A percentile compares a stretch with the other conserved stretches of the same genome.
Evolutionary conservation across 2,888 invertebrate genomes (phyloP).

Genomic region (Abscondita cerata): DNA sequence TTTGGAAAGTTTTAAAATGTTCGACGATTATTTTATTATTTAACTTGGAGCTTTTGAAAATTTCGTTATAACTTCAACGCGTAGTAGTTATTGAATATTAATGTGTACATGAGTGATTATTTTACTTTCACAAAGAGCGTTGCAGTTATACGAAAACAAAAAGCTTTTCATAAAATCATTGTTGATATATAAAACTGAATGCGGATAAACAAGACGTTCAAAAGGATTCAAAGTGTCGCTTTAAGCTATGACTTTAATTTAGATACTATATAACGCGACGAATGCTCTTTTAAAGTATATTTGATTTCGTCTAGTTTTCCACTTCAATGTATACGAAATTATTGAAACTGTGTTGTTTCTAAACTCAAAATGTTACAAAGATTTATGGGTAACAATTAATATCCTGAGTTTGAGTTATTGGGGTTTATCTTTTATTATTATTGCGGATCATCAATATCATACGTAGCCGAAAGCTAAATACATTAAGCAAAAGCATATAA

Average conservation of each 20-base stretch:
- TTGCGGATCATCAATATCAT: constrained; percentile 8
- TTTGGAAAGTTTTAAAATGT: too few species aligned
- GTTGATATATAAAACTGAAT: constrained; percentile 24
- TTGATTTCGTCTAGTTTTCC: constrained; percentile 10
- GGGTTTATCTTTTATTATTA: constrained; percentile 8
- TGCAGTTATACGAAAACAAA: background rate
- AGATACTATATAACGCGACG: constrained; percentile 10
- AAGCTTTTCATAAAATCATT: constrained; percentile 5
- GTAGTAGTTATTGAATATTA: too few species aligned
- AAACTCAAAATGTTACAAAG: too few species aligned
- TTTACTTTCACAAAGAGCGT: constrained; percentile 15
- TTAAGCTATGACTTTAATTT: constrained; percentile 20
- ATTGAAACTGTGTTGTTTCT: too few species aligned
- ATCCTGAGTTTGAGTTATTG: constrained; percentile 3
- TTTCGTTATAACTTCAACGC: too few species aligned
- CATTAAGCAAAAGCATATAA: constrained; percentile 5
- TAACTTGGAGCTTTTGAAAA: too few species aligned
- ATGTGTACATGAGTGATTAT: background rate
- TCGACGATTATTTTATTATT: too few species aligned
- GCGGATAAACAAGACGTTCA: constrained; percentile 18
- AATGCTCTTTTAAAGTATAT: constrained; percentile 10
- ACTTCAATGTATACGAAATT: background rate
- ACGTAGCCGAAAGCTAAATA: constrained; percentile 5
- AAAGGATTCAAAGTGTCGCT: constrained; percentile 31
- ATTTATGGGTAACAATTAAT: constrained; percentile 4